Conservation (phyloP, 2,888 invertebrate genomes). For the Tuta absoluta region DNA sequence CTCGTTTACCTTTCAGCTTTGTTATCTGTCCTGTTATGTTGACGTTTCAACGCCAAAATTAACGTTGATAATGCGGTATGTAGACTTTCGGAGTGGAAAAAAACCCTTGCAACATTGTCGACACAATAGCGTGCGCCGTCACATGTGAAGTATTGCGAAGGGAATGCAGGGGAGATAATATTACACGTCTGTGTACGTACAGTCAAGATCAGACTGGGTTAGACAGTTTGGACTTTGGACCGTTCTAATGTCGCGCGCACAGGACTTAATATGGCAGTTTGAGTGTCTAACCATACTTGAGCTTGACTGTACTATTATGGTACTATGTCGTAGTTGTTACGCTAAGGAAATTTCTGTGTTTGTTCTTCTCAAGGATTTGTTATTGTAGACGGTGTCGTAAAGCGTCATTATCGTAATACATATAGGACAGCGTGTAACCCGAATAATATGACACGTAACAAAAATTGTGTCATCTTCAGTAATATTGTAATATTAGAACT, state of each 20-base stretch:
- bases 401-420: background rate
- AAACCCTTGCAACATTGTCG: constrained; percentile 18
- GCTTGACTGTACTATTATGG: background rate
- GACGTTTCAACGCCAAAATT: constrained; percentile 23
- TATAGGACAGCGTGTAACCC: constrained; percentile 3
- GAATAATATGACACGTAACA: background rate
- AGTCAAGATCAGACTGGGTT: too few relatives aligned
- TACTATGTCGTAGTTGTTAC: background rate
- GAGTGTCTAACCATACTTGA: too few relatives aligned
- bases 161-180: constrained; percentile 9
- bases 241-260: too few relatives aligned
- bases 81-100: constrained; percentile 20
- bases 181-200: constrained; percentile 1
- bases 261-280: too few relatives aligned
- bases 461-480: background rate
- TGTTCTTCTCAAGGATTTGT: constrained; percentile 18
- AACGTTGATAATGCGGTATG: constrained; percentile 22
- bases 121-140: constrained; percentile 11
- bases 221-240: too few relatives aligned
- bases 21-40: constrained; percentile 26
- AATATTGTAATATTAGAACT: background rate
- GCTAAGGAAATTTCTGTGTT: constrained; percentile 18
- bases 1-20: constrained; percentile 10
- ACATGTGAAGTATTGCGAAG: constrained; percentile 18
- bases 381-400: background rate